Conservation (phyloP, 2,113 vertebrate genomes). For the Neopipo cinnamomea region DNA sequence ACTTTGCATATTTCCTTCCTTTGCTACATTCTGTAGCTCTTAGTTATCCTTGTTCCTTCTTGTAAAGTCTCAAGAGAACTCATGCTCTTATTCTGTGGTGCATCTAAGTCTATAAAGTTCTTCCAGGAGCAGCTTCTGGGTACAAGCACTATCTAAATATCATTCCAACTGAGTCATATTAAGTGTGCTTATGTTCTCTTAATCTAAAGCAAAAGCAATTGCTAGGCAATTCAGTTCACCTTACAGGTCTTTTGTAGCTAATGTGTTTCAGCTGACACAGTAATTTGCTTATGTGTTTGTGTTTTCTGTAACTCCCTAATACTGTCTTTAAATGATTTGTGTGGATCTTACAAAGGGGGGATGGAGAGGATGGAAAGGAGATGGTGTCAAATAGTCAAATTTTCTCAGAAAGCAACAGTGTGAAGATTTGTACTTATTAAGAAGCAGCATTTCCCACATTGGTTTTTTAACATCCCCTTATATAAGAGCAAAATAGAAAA, state of each 20-base stretch:
- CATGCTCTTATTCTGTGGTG: neutral
- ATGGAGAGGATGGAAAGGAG: too few relatives aligned
- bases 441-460: neutral
- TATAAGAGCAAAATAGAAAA: neutral
- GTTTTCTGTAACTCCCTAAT: neutral
- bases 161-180: neutral
- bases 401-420: neutral
- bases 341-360: neutral
- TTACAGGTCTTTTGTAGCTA: neutral
- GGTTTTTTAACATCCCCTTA: neutral
- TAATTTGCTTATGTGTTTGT: neutral
- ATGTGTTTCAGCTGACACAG: neutral
- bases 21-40: neutral
- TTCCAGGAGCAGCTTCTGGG: neutral
- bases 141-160: neutral
- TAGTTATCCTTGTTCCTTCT: neutral
- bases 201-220: neutral
- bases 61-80: neutral
- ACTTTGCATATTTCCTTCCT: neutral
- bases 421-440: neutral
- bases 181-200: constrained; percentile 20
- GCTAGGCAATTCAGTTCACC: neutral
- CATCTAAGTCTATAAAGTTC: neutral
- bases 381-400: neutral
- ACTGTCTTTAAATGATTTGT: neutral